phyloP scores from a whole-genome alignment of 1,140 invertebrate species.

The Aradophagus sp. region DNA sequence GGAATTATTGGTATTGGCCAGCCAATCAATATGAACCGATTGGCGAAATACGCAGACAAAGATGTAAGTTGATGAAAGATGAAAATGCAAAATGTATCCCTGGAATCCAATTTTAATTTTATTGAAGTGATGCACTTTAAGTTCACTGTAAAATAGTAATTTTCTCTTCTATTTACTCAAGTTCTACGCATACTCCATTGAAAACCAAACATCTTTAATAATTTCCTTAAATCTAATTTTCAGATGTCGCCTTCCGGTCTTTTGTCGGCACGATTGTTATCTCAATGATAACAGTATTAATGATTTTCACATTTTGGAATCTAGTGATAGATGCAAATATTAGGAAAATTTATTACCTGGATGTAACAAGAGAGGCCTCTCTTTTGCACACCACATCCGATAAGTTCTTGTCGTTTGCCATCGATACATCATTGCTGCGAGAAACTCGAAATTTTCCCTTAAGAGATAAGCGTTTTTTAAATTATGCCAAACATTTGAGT shows the following conservation, averaged over 20 bases:
- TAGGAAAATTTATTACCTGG: slow-evolving; percentile 9
- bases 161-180: neutral
- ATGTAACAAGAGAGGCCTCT: slow-evolving; percentile 27
- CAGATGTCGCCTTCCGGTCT: neutral
- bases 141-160: neutral
- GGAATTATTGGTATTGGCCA: neutral
- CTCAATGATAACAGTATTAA: neutral
- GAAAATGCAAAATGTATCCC: neutral
- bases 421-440: slow-evolving; percentile 68
- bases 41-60: slow-evolving; percentile 5
- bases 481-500: slow-evolving; percentile 76
- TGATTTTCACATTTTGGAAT: slow-evolving; percentile 11
- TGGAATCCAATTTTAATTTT: slow-evolving; percentile 1
- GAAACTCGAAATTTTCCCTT: slow-evolving; percentile 62
- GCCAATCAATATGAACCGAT: slow-evolving; percentile 15
- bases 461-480: slow-evolving; percentile 69
- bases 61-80: slow-evolving; percentile 16
- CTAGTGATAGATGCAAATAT: neutral
- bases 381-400: slow-evolving; percentile 58
- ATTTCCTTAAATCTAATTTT: neutral
- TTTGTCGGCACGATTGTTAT: neutral
- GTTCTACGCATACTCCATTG: too few relatives aligned
- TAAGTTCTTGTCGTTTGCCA: slow-evolving; percentile 70
- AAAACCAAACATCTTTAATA: too few relatives aligned
- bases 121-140: neutral